Percentiles rank a stretch among this genome's conserved stretches.
Conservation (phyloP, 2,888 invertebrate species). For the Drosophila ustulata region DNA sequence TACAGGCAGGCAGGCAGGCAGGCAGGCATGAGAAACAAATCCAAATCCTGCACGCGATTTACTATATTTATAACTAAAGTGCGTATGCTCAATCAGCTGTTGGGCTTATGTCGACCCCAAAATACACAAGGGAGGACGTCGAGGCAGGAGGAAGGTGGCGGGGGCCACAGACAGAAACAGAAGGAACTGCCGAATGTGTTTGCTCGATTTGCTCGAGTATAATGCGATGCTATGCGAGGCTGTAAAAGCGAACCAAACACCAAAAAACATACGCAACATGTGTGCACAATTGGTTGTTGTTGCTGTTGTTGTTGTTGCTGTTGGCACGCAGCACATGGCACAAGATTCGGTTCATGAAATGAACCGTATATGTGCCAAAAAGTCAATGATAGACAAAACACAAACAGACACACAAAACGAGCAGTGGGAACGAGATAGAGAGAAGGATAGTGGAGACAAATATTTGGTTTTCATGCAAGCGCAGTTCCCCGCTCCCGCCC, state of each 20-base stretch:
- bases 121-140: not conserved
- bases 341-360: constrained; percentile 53
- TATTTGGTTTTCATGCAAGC: constrained; percentile 46
- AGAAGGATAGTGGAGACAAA: constrained; percentile 9
- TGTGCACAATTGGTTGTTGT: constrained; percentile 60
- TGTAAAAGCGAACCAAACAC: constrained; percentile 32
- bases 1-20: not conserved
- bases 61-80: constrained; percentile 20
- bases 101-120: constrained; percentile 30
- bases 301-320: constrained; percentile 33
- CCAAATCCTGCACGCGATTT: constrained; percentile 41
- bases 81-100: constrained; percentile 53
- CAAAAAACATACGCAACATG: constrained; percentile 60
- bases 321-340: constrained; percentile 56
- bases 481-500: constrained; percentile 34
- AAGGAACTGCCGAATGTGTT: constrained; percentile 15
- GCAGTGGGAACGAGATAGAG: not conserved
- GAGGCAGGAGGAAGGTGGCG: too few relatives aligned
- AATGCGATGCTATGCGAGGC: not conserved
- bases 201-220: constrained; percentile 1
- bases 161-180: not conserved
- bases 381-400: constrained; percentile 58
- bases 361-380: constrained; percentile 66
- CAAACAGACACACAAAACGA: constrained; percentile 6
- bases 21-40: not conserved